Evolutionary conservation across 1,140 invertebrate species (phyloP).

Genomic region (Goniozus legneri): DNA sequence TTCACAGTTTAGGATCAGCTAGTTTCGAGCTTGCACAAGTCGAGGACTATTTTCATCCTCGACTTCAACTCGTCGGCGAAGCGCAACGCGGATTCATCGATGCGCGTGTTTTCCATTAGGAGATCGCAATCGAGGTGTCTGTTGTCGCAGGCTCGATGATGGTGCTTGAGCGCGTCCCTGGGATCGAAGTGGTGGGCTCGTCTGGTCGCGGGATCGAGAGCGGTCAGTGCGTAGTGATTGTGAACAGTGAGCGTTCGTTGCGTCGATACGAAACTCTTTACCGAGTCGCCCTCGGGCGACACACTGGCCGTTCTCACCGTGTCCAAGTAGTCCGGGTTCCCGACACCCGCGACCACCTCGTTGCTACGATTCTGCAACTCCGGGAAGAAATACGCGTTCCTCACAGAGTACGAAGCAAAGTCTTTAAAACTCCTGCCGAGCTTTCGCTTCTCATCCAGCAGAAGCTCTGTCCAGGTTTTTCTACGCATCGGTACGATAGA

Average conservation of each 20-base stretch:
- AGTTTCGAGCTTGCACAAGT: too few relatives aligned
- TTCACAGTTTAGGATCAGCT: too few relatives aligned
- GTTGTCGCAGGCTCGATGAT: conserved; percentile 40
- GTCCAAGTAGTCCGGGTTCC: conserved; percentile 51
- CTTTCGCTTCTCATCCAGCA: conserved; percentile 40
- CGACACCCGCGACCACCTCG: conserved; percentile 24
- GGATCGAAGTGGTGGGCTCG: conserved; percentile 50
- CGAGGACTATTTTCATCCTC: conserved; percentile 31
- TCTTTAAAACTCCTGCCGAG: conserved; percentile 39
- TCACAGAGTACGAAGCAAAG: conserved; percentile 61
- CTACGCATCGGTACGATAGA: conserved; percentile 62
- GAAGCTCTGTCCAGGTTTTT: conserved; percentile 57
- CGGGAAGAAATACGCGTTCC: conserved; percentile 65
- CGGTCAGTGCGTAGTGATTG: conserved; percentile 69
- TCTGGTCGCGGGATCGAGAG: conserved; percentile 56
- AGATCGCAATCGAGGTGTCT: conserved; percentile 41
- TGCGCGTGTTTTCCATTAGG: conserved; percentile 34
- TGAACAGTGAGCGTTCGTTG: conserved; percentile 65
- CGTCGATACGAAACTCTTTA: conserved; percentile 70
- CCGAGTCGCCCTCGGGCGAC: conserved; percentile 63
- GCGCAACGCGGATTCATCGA: conserved; percentile 38
- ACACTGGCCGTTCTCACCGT: conserved; percentile 56
- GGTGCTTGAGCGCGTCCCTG: conserved; percentile 41
- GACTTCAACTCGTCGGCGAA: conserved; percentile 36
- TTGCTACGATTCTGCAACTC: conserved; percentile 36